phyloP scores from a whole-genome alignment of 2,113 vertebrate genomes.

The Istiophorus platypterus region DNA sequence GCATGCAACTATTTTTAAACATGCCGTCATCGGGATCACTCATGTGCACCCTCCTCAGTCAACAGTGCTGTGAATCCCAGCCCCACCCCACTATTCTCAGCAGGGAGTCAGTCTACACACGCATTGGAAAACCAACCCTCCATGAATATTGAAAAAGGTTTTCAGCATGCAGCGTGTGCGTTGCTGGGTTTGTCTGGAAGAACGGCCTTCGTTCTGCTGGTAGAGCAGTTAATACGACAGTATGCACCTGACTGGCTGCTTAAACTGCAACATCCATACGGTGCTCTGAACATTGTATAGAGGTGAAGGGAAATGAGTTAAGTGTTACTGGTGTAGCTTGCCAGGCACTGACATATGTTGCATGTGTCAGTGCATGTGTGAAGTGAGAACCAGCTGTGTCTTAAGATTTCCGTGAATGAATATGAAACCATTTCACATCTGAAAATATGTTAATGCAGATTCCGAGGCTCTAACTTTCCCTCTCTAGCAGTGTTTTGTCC shows the following conservation, averaged over 20 bases:
- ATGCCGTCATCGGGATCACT: conserved; percentile 74
- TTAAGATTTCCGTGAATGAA: conserved; percentile 18
- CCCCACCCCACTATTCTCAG: conserved; percentile 53
- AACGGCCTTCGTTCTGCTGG: conserved; percentile 18
- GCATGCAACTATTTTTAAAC: conserved; percentile 80
- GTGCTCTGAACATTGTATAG: conserved; percentile 15
- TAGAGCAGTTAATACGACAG: conserved; percentile 37
- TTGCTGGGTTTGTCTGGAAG: conserved; percentile 34
- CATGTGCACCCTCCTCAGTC: conserved; percentile 22
- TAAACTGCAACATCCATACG: conserved; percentile 48
- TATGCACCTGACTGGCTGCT: conserved; percentile 37
- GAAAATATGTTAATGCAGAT: background rate
- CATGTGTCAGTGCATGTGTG: conserved; percentile 1
- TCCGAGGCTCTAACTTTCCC: background rate
- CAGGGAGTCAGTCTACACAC: conserved; percentile 52
- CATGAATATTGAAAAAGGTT: conserved; percentile 78
- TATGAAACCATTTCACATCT: conserved; percentile 12
- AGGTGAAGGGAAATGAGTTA: conserved; percentile 36
- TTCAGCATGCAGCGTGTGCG: conserved; percentile 59
- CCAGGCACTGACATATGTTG: conserved; percentile 2
- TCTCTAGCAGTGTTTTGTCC: background rate
- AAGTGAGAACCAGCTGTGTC: conserved; percentile 5
- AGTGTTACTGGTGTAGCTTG: conserved; percentile 3
- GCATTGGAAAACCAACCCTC: conserved; percentile 45
- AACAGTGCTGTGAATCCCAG: conserved; percentile 24